Evolutionary conservation across 1,140 invertebrate genomes (phyloP).

Genomic region (Monomorium pharaonis): DNA sequence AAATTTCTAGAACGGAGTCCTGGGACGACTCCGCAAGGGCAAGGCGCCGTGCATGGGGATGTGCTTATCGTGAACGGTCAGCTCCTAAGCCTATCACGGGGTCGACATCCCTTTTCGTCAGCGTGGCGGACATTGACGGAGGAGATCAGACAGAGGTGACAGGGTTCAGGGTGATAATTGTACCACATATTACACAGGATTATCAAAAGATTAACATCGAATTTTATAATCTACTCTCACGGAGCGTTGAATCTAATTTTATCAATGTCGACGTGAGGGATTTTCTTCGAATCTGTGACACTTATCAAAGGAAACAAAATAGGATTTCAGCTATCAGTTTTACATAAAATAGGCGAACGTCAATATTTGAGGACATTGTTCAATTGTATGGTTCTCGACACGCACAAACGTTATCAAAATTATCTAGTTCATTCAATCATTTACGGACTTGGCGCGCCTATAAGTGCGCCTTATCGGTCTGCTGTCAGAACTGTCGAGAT

Average conservation of each 20-base stretch:
- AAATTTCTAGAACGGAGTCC: slow-evolving; percentile 64
- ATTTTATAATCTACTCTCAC: neutral
- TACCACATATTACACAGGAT: neutral
- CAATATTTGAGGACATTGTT: neutral
- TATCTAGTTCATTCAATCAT: slow-evolving; percentile 8
- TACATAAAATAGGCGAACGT: neutral
- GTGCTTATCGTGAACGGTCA: slow-evolving; percentile 63
- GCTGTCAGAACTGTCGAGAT: neutral
- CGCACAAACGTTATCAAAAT: slow-evolving; percentile 30
- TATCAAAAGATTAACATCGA: neutral
- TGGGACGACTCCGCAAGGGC: slow-evolving; percentile 48
- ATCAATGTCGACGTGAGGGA: neutral
- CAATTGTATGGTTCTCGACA: neutral
- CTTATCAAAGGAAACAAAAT: neutral
- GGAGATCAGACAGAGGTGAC: neutral
- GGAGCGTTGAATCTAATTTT: neutral
- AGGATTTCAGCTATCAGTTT: neutral
- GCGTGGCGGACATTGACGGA: slow-evolving; percentile 4
- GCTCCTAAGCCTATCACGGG: slow-evolving; percentile 32
- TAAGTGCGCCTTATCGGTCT: slow-evolving; percentile 1
- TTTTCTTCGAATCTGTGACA: neutral
- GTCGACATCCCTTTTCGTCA: slow-evolving; percentile 49
- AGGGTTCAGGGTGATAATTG: neutral
- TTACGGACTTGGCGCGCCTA: neutral
- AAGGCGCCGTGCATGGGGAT: slow-evolving; percentile 53